Base-by-base conservation (phyloP, 2,113 vertebrate genomes). In the Sylvietta virens region DNA sequence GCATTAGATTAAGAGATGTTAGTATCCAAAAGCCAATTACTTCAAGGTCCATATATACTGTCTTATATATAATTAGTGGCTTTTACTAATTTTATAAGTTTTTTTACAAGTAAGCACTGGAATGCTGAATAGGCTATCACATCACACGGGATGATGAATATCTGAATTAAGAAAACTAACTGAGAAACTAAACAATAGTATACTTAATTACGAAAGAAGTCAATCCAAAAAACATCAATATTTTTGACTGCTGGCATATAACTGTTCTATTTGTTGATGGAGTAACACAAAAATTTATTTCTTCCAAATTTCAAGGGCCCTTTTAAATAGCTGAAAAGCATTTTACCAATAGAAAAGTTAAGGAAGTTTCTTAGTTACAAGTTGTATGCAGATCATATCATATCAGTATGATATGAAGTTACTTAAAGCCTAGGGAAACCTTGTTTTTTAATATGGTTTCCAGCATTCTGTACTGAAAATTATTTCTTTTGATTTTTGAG, bases 1-100 rank as follows among this genome's bases (percentile, higher is more conserved):
- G 96, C 76, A 91, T 96, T 92, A 82, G 90, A 93, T 87, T 74
- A 79, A 76, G 73, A 95, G 35, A 88, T 48, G n/a, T 87, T 91
- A 87, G 14, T 57, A 90, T 93, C 54, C 33, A 72, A 69, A 77
- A 81, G 13, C 4, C 54, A 81, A 27, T 65, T 61, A 79, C 42
- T 86, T 93, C 18, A 31, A 82, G 87, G 50, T 53, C 48, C 76
- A 1, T 69, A 82, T 84, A 83, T 88, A 86, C 47, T 67, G 30
- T 47, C 13, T 6, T 57, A 62, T 69, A 73, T 33, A 57, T 62
- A 61, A 30, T 62, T 90, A 86, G 35, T 20, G 11, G 10, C 5
- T 50, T 92, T 77, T 88, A 76, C 23, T 57, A 24, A 78, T 70
- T 62, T 62, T 47, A 19, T 40, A 57, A 4, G 11, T 11, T 17